Evolutionary conservation across 2,888 invertebrate genomes (phyloP).

Genomic region (Zaprionus bogoriensis): DNA sequence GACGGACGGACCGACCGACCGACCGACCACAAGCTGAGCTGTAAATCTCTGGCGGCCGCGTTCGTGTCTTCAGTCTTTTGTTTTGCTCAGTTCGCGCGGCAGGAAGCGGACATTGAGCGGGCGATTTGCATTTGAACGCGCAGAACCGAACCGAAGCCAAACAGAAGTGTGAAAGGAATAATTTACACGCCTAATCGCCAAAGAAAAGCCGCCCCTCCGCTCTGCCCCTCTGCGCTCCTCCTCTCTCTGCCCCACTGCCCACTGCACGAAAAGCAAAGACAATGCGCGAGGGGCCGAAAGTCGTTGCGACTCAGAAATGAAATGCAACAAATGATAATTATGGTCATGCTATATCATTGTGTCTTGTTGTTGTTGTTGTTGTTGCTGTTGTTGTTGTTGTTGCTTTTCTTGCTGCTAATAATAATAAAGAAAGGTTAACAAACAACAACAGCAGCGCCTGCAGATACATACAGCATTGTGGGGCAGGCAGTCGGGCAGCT

Average conservation of each 20-base stretch:
- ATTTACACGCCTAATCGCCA: slow-evolving; percentile 32
- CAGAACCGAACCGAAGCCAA: slow-evolving; percentile 2
- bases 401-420: slow-evolving; percentile 32
- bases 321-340: slow-evolving; percentile 73
- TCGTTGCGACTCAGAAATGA: slow-evolving; percentile 48
- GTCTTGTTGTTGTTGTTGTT: slow-evolving; percentile 20
- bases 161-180: slow-evolving; percentile 52
- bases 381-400: slow-evolving; percentile 16
- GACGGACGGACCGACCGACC: not conserved
- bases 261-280: slow-evolving; percentile 22
- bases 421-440: slow-evolving; percentile 61
- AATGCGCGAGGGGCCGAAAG: slow-evolving; percentile 41
- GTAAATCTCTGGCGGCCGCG: slow-evolving; percentile 36
- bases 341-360: slow-evolving; percentile 56
- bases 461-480: slow-evolving; percentile 21
- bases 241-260: too few relatives aligned
- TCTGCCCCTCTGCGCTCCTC: too few relatives aligned
- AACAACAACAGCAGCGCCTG: slow-evolving; percentile 10
- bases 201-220: not conserved
- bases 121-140: slow-evolving; percentile 49
- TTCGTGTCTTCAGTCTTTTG: slow-evolving; percentile 71
- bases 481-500: slow-evolving; percentile 37
- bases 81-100: slow-evolving; percentile 52
- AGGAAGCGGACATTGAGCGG: slow-evolving; percentile 44
- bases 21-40: slow-evolving; percentile 42